phyloP scores from a whole-genome alignment of 2,113 vertebrate species.

The Mesocricetus auratus region DNA sequence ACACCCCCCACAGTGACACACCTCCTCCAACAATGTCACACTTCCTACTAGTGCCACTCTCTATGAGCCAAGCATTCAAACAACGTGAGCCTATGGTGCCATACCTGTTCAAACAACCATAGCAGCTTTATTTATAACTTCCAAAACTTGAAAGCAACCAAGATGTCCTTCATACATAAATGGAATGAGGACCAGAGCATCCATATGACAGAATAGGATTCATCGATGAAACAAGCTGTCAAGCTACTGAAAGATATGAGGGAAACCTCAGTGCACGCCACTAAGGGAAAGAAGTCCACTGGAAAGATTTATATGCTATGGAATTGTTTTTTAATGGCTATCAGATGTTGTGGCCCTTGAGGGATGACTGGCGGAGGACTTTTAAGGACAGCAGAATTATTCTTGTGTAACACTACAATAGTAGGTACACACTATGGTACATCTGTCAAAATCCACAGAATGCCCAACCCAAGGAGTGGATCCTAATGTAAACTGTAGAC shows the following conservation, averaged over 20 bases:
- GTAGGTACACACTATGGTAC: neutral
- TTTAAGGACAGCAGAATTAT: neutral
- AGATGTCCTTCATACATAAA: conserved; percentile 31
- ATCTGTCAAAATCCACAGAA: neutral
- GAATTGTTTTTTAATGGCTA: neutral
- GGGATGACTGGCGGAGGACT: neutral
- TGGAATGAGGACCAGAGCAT: neutral
- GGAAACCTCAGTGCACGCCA: neutral
- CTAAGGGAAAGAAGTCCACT: neutral
- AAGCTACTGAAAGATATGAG: neutral
- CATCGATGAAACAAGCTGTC: neutral
- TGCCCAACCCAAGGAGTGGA: neutral
- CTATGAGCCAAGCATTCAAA: neutral
- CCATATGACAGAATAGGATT: neutral
- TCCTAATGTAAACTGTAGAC: neutral
- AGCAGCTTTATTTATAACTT: conserved; percentile 13
- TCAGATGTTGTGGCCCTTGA: neutral
- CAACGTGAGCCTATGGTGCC: neutral
- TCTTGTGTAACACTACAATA: neutral
- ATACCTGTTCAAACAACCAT: neutral
- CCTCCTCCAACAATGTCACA: neutral
- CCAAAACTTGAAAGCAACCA: neutral
- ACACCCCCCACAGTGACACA: neutral
- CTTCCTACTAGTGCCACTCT: neutral
- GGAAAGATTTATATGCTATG: neutral